Base-by-base conservation (phyloP, 2,113 vertebrate species). In the Lepidothrix coronata region DNA sequence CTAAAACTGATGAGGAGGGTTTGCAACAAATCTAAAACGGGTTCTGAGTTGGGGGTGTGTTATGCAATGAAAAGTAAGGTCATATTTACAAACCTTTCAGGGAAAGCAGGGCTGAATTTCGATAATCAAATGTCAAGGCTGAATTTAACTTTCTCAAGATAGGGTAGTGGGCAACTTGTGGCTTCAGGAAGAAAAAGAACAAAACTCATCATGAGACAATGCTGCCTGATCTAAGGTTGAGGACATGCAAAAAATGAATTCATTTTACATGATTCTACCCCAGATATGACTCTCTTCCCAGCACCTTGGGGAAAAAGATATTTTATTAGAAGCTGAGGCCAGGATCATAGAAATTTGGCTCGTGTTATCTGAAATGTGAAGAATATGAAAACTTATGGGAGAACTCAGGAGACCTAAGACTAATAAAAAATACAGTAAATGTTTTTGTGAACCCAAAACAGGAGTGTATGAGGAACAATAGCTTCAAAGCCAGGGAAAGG, bases 381-480 rank as follows among this genome's bases (percentile, higher is more conserved):
- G 24, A 89, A 78, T 63, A 84, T 27, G 67, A 76, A 79, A 96
- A 52, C 39, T 63, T 75, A 39, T 5, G 23, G 48, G 37, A 88
- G 81, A 94, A 44, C 79, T 93, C 95, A 75, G n/a, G 78, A 76
- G 82, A 93, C 54, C 22, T 55, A 85, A 88, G n/a, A 80, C 46
- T 91, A 93, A 89, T 90, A 70, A 88, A 91, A 83, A 65, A 18
- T 52, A 77, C 28, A 66, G 83, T 15, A 83, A 82, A 86, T 72
- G 37, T 67, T 91, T 93, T 61, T 72, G 73, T 89, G 66, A 95
- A 87, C 22, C 30, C 19, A 49, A 84, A 89, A 52, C 52, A 81
- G 76, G 14, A 44, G 65, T 11, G 8, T 57, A 30, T 25, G 33
- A 82, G 52, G 27, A 91, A 78, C 52, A 89, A 89, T 44, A 86